Evolutionary conservation across 2,113 vertebrate genomes (phyloP).

Genomic region (Lanius ludovicianus): DNA sequence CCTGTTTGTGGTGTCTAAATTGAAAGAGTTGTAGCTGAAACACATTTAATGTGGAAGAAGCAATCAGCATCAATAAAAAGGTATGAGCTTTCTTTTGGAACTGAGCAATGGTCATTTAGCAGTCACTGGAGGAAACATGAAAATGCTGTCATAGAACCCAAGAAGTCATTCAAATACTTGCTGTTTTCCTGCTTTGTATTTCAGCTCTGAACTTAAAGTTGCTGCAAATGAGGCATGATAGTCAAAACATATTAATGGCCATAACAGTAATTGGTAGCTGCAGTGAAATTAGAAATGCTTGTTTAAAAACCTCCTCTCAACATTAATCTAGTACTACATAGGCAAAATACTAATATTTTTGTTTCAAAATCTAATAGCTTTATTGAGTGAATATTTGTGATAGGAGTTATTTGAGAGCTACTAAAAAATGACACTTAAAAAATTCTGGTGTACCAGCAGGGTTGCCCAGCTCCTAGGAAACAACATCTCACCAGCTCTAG

Average conservation of each 20-base stretch:
- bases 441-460: background rate
- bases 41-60: background rate
- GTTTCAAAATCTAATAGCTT: background rate
- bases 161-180: background rate
- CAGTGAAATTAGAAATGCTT: background rate
- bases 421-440: background rate
- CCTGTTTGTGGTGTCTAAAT: background rate
- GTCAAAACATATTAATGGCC: background rate
- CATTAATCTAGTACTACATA: background rate
- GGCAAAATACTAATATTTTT: background rate
- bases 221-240: background rate
- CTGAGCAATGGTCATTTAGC: background rate
- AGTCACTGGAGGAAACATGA: background rate
- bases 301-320: background rate
- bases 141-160: background rate
- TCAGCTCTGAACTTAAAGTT: background rate
- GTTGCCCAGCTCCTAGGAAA: background rate
- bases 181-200: background rate
- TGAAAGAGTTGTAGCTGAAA: background rate
- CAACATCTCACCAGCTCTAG: background rate
- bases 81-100: background rate
- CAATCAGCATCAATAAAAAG: background rate
- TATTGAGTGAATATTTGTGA: background rate
- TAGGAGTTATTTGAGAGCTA: background rate
- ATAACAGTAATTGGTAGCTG: background rate